Percentiles rank a stretch among this genome's conserved stretches.
Conservation (phyloP, 1,140 invertebrate species). For the Eriosoma lanigerum region DNA sequence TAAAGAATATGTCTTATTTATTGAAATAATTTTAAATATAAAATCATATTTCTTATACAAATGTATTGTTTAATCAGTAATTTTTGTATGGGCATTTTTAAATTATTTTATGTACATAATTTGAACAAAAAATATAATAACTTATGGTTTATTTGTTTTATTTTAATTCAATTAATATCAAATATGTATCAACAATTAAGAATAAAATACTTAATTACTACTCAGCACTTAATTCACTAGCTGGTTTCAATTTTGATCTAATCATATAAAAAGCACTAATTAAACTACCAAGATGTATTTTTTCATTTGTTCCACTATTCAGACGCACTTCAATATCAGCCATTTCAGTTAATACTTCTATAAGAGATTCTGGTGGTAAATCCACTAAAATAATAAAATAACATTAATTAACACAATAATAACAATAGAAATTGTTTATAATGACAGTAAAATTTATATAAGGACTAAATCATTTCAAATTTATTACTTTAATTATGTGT, state of each 20-base stretch:
- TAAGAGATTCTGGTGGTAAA: conserved; percentile 63
- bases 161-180: background rate
- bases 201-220: background rate
- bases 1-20: conserved; percentile 39
- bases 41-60: conserved; percentile 20
- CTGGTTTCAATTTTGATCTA: conserved; percentile 54
- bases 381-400: conserved; percentile 62
- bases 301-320: conserved; percentile 65
- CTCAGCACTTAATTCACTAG: background rate
- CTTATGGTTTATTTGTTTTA: background rate
- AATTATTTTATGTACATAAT: conserved; percentile 41
- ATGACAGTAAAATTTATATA: no score
- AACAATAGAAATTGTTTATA: background rate
- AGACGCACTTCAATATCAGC: conserved; percentile 66
- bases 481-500: no score
- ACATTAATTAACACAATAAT: background rate
- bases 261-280: conserved; percentile 63
- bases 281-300: conserved; percentile 65
- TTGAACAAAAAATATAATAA: conserved; percentile 35
- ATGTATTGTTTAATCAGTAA: conserved; percentile 15
- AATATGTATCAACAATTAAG: background rate
- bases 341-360: conserved; percentile 65
- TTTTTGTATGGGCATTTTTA: conserved; percentile 27
- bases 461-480: no score
- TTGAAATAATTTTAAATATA: conserved; percentile 20